These are phyloP conservation scores for Pardalotus punctatus DNA, from an alignment of 2,113 vertebrate genomes.

Conservation along the genomic window DNA sequence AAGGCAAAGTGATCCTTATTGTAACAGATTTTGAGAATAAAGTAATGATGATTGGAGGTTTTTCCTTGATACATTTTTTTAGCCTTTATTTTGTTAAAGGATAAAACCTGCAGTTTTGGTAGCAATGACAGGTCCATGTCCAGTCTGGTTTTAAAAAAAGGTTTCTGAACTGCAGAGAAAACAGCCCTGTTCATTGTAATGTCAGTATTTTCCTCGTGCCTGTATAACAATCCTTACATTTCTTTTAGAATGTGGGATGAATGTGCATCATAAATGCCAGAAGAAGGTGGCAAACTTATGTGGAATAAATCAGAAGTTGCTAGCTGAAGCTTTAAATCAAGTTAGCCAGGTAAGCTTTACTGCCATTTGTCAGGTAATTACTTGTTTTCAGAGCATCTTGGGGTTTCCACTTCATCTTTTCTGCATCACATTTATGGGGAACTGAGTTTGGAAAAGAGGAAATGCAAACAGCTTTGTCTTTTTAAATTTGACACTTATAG, in stretches of 20 bases:
- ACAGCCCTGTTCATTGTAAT: not conserved
- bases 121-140: not conserved
- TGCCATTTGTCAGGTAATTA: not conserved
- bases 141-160: not conserved
- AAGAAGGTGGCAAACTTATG: constrained; percentile 97
- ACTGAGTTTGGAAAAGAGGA: not conserved
- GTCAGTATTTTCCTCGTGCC: not conserved
- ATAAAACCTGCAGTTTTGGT: not conserved
- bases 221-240: not conserved
- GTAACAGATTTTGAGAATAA: not conserved
- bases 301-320: constrained; percentile 97
- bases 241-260: constrained; percentile 90
- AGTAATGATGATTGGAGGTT: not conserved
- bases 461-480: not conserved
- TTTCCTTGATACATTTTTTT: not conserved
- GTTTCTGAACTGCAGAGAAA: not conserved
- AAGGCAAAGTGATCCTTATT: not conserved
- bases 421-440: not conserved
- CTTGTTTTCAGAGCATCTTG: not conserved
- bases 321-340: constrained; percentile 96
- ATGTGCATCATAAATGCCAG: constrained; percentile 97
- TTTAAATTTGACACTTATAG: not conserved
- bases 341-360: constrained; percentile 83
- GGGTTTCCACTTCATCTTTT: not conserved
- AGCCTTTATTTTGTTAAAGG: not conserved